Evolutionary conservation across 2,888 invertebrate genomes (phyloP), one percentile per base, ranked within the genome.

Genomic region (Epinotia ramella): DNA sequence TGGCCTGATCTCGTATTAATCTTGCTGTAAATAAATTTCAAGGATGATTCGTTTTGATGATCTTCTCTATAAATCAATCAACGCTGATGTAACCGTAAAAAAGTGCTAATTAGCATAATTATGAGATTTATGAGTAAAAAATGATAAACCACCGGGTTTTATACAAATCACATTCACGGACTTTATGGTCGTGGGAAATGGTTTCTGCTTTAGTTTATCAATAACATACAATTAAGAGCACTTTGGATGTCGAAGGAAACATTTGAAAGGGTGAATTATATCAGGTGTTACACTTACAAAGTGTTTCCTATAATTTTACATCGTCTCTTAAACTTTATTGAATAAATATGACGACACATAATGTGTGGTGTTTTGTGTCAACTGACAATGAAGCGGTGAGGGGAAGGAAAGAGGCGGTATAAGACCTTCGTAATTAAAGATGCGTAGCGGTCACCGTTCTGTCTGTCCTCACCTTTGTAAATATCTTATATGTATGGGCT

Each of bases 401-500:
- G 40, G 28, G 53, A 40, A 24, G 53, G 64, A 65, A 67, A 33
- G 49, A 62, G 24, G 53, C 4, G 33, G 33, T 40, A 57, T 53
- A 67, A 53, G 68, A 20, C 69, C 69, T 74, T 69, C 64, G 59
- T 2, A 18, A 12, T 65, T 46, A n/a, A 64, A 69, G 64, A 74
- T 12, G 57, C 63, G 57, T 64, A 63, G 63, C 56, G 68, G 73
- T 73, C 63, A 69, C 57, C 64, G 69, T 16, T 69, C 65, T 57
- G 44, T 40, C 53, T 40, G 20, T 46, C 20, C 13, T 16, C 12
- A 16, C 33, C 33, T 28, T n/a, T 3, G 16, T 62, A 33, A 60
- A 33, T 13, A 28, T 60, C 60, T 60, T 33, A 60, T 33, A 60
- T 28, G 20, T 40, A 40, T 40, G 9, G 40, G 40, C 40, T 40